phyloP scores from a whole-genome alignment of 2,888 invertebrate genomes.

The Mystacides longicornis region DNA sequence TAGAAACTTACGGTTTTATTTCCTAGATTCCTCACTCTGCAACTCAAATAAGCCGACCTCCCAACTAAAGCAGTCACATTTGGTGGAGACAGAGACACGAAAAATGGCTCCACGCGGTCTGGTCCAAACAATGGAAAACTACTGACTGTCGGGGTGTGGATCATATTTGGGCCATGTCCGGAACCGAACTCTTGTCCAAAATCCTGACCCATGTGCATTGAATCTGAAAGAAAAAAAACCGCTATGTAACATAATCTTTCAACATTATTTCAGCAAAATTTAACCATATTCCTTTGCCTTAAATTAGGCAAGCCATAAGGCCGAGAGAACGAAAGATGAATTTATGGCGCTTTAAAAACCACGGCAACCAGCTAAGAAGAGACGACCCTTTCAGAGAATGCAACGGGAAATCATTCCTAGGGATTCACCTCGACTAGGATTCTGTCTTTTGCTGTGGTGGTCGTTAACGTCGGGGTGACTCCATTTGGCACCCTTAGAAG shows the following conservation, averaged over 20 bases:
- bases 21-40: constrained; percentile 58
- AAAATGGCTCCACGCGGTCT: constrained; percentile 46
- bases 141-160: constrained; percentile 19
- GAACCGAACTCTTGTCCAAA: constrained; percentile 12
- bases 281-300: too few species aligned
- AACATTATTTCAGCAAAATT: background rate
- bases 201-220: constrained; percentile 22
- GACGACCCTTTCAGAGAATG: too few species aligned
- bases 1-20: constrained; percentile 55
- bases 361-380: too few species aligned
- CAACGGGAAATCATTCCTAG: too few species aligned
- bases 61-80: constrained; percentile 62
- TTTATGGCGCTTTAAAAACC: too few species aligned
- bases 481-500: too few species aligned
- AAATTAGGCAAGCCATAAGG: too few species aligned
- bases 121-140: constrained; percentile 23
- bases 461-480: too few species aligned
- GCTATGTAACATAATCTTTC: too few species aligned
- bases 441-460: too few species aligned
- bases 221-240: constrained; percentile 19
- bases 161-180: constrained; percentile 18
- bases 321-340: too few species aligned
- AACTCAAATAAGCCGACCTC: constrained; percentile 59
- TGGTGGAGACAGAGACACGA: constrained; percentile 54
- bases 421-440: too few species aligned